Evolutionary conservation across 1,140 invertebrate genomes (phyloP).

Genomic region (Caenorhabditis elegans): WBcel235 BX284606.5:10479001-10479500

Average conservation of each 20-base stretch:
- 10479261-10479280: conserved; percentile 17
- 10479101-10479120: background rate
- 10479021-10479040: no score
- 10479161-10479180: conserved; percentile 33
- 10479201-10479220: background rate
- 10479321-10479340: background rate
- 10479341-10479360: background rate
- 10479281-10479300: background rate
- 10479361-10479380: conserved; percentile 6
- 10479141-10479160: conserved; percentile 23
- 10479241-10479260: background rate
- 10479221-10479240: conserved; percentile 16
- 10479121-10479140: conserved; percentile 14
- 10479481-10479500: background rate
- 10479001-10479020: no score
- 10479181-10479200: conserved; percentile 28
- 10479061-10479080: background rate
- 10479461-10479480: background rate
- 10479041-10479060: no score
- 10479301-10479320: no score
- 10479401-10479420: conserved; percentile 7
- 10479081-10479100: background rate
- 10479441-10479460: background rate
- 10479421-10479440: conserved; percentile 1
- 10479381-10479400: conserved; percentile 15